A percentile compares a stretch with the other conserved stretches of the same genome.
phyloP scores from a whole-genome alignment of 2,113 vertebrate genomes.

The Amphilophus citrinellus region DNA sequence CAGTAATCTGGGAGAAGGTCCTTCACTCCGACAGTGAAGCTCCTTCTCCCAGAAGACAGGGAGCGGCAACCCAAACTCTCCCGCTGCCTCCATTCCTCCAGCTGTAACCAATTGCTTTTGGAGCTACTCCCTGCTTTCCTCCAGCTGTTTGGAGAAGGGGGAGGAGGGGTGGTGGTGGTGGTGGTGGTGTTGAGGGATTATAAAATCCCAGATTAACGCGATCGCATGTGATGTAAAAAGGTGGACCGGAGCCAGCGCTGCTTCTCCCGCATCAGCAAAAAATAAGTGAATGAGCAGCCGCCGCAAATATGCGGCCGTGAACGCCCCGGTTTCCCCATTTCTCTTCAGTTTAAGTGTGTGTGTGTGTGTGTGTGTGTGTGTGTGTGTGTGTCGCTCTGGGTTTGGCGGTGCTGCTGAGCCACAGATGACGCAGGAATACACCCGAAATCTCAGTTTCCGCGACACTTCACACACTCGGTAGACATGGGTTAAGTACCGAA shows the following conservation, averaged over 20 bases:
- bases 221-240: slow-evolving; percentile 45
- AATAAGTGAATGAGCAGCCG: slow-evolving; percentile 33
- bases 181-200: slow-evolving; percentile 17
- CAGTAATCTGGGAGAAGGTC: neutral
- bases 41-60: slow-evolving; percentile 18
- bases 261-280: neutral
- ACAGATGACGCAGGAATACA: slow-evolving; percentile 61
- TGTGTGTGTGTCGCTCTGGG: neutral
- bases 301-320: slow-evolving; percentile 38
- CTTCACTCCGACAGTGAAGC: neutral
- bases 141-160: slow-evolving; percentile 54
- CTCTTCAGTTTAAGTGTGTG: slow-evolving; percentile 5
- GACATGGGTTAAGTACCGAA: slow-evolving; percentile 61
- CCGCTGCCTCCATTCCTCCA: slow-evolving; percentile 14
- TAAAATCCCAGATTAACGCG: slow-evolving; percentile 50
- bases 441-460: slow-evolving; percentile 53
- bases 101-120: slow-evolving; percentile 33
- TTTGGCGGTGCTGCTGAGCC: slow-evolving; percentile 48
- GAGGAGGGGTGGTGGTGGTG: neutral
- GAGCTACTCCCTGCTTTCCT: slow-evolving; percentile 21
- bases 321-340: slow-evolving; percentile 34
- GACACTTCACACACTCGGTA: slow-evolving; percentile 40
- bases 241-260: neutral
- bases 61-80: neutral
- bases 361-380: neutral